These are phyloP conservation scores for Microcebus lehilahytsara DNA, from an alignment of 2,113 vertebrate genomes.

Conservation along the genomic window DNA sequence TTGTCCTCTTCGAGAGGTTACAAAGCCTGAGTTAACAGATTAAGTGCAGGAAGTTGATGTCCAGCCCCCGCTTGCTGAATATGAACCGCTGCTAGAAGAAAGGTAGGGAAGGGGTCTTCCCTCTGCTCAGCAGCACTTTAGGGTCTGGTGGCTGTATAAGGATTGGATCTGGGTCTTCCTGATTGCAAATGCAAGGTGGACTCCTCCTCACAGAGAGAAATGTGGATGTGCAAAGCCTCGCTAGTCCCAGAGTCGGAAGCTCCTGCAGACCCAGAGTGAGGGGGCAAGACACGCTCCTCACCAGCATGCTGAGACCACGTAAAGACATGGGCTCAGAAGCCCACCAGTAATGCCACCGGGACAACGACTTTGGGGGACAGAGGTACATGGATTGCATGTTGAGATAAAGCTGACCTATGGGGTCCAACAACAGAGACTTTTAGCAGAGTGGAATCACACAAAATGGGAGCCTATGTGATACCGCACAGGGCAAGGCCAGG, in stretches of 20 bases:
- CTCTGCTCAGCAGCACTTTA: too few relatives aligned
- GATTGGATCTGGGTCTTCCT: neutral
- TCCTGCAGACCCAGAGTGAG: accelerated
- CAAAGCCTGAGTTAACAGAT: neutral
- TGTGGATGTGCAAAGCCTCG: too few relatives aligned
- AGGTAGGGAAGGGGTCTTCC: accelerated
- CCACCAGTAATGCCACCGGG: too few relatives aligned
- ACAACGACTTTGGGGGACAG: too few relatives aligned
- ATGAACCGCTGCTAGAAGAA: neutral
- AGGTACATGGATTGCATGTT: neutral
- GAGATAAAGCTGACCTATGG: neutral
- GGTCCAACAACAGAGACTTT: neutral
- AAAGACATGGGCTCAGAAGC: neutral
- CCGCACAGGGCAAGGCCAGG: neutral
- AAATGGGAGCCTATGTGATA: accelerated
- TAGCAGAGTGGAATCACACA: neutral
- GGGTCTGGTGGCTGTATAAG: neutral
- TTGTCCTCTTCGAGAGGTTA: too few relatives aligned
- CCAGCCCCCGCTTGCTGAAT: too few relatives aligned
- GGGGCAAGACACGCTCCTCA: neutral
- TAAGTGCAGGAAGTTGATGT: neutral
- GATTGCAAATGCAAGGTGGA: neutral
- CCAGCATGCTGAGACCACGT: neutral
- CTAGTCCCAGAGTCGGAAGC: neutral
- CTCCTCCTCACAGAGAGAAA: neutral